Percentiles rank a stretch among this genome's conserved stretches.
phyloP scores from a whole-genome alignment of 1,140 invertebrate genomes.

The Trachymyrmex cornetzi region DNA sequence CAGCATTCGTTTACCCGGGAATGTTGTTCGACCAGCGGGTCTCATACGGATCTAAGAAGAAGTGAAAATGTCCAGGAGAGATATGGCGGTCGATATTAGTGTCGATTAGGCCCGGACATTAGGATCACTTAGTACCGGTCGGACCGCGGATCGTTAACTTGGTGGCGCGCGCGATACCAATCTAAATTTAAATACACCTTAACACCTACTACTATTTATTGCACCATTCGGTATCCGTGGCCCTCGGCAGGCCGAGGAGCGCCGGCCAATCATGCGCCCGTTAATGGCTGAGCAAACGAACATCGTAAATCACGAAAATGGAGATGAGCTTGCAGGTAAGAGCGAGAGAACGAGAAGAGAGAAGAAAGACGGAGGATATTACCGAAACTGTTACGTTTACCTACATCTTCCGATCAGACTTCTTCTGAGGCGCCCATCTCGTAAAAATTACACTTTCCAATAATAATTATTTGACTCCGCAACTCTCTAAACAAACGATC shows the following conservation, averaged over 20 bases:
- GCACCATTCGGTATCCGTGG: constrained; percentile 39
- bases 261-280: constrained; percentile 55
- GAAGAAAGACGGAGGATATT: neutral
- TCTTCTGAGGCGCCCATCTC: neutral
- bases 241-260: neutral
- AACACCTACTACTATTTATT: constrained; percentile 69
- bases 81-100: constrained; percentile 62
- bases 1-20: neutral
- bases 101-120: constrained; percentile 72
- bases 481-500: neutral
- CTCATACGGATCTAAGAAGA: neutral
- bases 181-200: constrained; percentile 73
- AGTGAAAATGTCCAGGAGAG: constrained; percentile 6
- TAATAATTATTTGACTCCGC: constrained; percentile 11
- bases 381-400: constrained; percentile 3
- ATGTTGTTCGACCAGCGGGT: neutral
- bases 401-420: neutral
- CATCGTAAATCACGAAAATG: constrained; percentile 71
- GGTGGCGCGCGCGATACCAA: constrained; percentile 45
- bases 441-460: constrained; percentile 49
- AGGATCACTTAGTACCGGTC: constrained; percentile 66
- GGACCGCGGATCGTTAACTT: constrained; percentile 43
- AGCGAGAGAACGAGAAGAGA: constrained; percentile 27
- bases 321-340: constrained; percentile 46
- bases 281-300: constrained; percentile 55